These are phyloP conservation scores for Dipodomys merriami DNA, from an alignment of 2,113 vertebrate species.

Conservation along the genomic window DNA sequence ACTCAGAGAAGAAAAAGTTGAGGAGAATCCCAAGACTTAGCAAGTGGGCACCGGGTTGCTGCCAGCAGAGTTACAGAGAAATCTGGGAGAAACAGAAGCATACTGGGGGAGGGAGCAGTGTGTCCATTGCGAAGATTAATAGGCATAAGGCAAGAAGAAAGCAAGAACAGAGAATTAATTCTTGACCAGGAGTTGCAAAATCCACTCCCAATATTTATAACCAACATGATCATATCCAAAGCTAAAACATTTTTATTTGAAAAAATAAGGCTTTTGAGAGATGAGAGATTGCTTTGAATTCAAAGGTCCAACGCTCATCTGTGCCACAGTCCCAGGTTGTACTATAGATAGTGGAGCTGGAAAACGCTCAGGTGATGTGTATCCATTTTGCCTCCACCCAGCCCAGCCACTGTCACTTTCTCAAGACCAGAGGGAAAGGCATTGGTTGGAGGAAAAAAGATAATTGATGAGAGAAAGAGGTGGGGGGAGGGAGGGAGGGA, in stretches of 20 bases:
- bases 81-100: too few relatives aligned
- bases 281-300: slow-evolving; percentile 36
- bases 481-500: too few relatives aligned
- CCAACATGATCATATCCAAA: slow-evolving; percentile 41
- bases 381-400: neutral
- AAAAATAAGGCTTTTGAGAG: slow-evolving; percentile 21
- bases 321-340: neutral
- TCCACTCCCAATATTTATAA: neutral
- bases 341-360: neutral
- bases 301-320: neutral
- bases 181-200: neutral
- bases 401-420: neutral
- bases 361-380: neutral
- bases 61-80: neutral
- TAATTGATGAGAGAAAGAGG: neutral
- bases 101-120: neutral
- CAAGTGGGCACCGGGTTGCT: neutral
- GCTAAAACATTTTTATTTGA: slow-evolving; percentile 10
- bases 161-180: slow-evolving; percentile 22
- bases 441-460: neutral
- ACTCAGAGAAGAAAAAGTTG: neutral
- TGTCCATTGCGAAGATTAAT: neutral
- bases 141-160: neutral
- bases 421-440: neutral
- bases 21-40: neutral